phyloP scores from a whole-genome alignment of 2,113 vertebrate genomes.

The Euleptes europaea region DNA sequence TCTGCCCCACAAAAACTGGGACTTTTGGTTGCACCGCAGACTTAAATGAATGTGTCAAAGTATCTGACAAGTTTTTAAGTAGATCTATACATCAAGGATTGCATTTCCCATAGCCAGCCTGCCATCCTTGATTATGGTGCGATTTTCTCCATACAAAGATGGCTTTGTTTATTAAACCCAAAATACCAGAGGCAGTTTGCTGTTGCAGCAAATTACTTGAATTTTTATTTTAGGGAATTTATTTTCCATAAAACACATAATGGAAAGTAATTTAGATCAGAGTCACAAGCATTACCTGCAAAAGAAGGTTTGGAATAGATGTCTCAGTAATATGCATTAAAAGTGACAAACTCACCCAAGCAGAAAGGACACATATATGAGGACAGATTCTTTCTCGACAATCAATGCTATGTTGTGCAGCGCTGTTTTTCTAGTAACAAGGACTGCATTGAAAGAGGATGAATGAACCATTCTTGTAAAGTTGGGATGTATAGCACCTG shows the following conservation, averaged over 20 bases:
- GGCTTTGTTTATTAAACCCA: conserved; percentile 69
- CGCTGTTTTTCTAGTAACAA: background rate
- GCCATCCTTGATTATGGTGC: conserved; percentile 66
- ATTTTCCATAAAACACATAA: conserved; percentile 63
- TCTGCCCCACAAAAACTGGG: conserved; percentile 53
- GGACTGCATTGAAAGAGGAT: background rate
- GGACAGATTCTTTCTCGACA: conserved; percentile 18
- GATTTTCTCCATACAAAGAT: conserved; percentile 63
- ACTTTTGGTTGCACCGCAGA: conserved; percentile 59
- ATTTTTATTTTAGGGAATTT: conserved; percentile 42
- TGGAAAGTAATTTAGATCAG: conserved; percentile 59
- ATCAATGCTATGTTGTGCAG: background rate
- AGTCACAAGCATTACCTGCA: conserved; percentile 43
- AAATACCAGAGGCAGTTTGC: conserved; percentile 53
- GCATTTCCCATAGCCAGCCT: conserved; percentile 65
- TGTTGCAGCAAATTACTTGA: conserved; percentile 61
- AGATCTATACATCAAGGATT: conserved; percentile 62
- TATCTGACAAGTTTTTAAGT: conserved; percentile 71
- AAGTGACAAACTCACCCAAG: conserved; percentile 42
- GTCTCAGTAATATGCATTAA: conserved; percentile 41
- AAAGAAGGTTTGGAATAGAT: conserved; percentile 47
- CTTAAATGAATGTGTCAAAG: conserved; percentile 69
- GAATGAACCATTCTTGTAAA: conserved; percentile 12
- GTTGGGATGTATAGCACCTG: background rate
- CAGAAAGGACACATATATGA: conserved; percentile 2